Percentiles rank a stretch among this genome's conserved stretches.
Conservation (phyloP, 2,797 vertebrate species). For the Galago senegalensis region DNA sequence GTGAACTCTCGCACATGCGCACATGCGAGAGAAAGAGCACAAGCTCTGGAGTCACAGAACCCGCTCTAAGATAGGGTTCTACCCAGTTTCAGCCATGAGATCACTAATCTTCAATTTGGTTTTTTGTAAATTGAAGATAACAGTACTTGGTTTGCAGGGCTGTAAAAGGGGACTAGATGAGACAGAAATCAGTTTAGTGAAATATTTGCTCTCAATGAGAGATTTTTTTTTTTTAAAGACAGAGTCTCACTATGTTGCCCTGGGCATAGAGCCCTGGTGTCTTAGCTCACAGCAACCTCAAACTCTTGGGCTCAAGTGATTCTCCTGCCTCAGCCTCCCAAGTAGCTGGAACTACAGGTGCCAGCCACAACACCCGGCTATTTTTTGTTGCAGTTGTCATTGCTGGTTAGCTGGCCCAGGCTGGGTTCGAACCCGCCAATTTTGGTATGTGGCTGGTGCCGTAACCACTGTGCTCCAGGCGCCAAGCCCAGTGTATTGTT, state of each 20-base stretch:
- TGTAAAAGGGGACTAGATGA: constrained; percentile 8
- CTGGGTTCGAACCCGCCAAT: too few relatives aligned
- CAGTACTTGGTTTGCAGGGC: background rate
- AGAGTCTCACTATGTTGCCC: too few relatives aligned
- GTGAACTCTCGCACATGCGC: background rate
- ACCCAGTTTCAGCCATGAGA: background rate
- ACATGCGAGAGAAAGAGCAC: background rate
- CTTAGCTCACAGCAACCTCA: too few relatives aligned
- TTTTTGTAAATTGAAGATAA: background rate
- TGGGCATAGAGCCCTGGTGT: too few relatives aligned
- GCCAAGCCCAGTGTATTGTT: background rate
- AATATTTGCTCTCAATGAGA: constrained; percentile 20
- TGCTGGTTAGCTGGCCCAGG: too few relatives aligned
- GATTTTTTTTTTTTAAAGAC: background rate
- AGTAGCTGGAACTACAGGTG: too few relatives aligned
- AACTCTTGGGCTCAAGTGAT: too few relatives aligned
- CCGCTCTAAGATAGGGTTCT: background rate
- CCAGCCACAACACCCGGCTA: too few relatives aligned
- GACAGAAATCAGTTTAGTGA: background rate
- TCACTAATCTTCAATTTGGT: background rate
- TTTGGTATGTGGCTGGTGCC: background rate
- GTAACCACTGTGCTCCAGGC: too few relatives aligned
- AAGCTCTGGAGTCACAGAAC: background rate
- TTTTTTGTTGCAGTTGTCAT: too few relatives aligned
- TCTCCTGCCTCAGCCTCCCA: too few relatives aligned